phyloP scores from a whole-genome alignment of 2,113 vertebrate species.

The Noturus placidus region DNA sequence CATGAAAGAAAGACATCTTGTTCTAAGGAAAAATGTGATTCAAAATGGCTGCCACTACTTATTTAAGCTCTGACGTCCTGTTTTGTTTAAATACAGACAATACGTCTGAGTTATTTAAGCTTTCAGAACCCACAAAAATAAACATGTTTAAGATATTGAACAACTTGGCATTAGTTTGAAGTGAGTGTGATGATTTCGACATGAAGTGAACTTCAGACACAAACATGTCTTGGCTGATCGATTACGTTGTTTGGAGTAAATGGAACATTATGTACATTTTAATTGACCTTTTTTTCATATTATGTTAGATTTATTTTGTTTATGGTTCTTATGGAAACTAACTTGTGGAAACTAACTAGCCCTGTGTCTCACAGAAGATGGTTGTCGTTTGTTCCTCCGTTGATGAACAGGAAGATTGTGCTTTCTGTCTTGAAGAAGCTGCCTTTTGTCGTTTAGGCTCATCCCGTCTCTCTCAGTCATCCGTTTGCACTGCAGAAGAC shows the following conservation, averaged over 20 bases:
- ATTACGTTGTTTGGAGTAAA: neutral
- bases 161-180: neutral
- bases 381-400: neutral
- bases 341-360: neutral
- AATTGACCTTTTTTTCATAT: neutral
- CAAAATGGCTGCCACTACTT: neutral
- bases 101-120: neutral
- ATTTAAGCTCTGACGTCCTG: neutral
- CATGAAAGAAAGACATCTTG: neutral
- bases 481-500: conserved; percentile 1
- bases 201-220: neutral
- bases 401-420: neutral
- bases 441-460: neutral
- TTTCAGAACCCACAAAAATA: neutral
- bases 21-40: neutral
- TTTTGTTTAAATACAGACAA: too few species aligned
- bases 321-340: neutral
- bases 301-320: neutral
- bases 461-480: conserved; percentile 12
- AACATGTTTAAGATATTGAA: neutral
- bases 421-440: neutral
- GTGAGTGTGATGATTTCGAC: neutral
- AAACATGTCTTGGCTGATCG: neutral
- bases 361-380: neutral
- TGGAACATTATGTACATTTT: neutral